Conservation (phyloP, 53 echinoderm and acorn worm genomes). For the Holothuria leucospilota region DNA sequence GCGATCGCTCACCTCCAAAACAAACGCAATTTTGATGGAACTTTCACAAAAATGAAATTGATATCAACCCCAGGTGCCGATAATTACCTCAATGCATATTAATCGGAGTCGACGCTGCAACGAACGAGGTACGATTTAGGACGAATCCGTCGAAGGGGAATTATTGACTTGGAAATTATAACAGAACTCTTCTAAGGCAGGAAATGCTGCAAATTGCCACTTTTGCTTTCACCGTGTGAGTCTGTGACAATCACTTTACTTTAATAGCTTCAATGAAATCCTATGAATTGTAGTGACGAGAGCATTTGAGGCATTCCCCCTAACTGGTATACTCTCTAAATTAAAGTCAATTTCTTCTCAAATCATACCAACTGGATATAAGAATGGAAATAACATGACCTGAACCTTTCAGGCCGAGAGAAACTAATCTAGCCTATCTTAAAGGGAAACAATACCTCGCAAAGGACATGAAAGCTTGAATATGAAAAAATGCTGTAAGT, state of each 20-base stretch:
- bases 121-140: conserved; percentile 4
- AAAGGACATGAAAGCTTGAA: no score
- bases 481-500: no score
- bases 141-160: not conserved
- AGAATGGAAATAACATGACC: no score
- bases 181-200: not conserved
- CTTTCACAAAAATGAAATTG: conserved; percentile 19
- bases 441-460: no score
- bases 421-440: no score
- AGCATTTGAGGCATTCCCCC: no score
- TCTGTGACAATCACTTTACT: not conserved
- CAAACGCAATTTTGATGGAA: conserved; percentile 40
- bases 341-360: no score
- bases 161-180: not conserved
- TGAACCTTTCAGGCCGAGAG: no score
- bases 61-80: conserved; percentile 25
- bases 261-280: conserved; percentile 11
- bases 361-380: no score
- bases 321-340: no score
- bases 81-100: conserved; percentile 41
- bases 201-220: conserved; percentile 7
- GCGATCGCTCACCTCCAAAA: conserved; percentile 24
- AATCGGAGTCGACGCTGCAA: conserved; percentile 10
- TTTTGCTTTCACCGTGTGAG: not conserved
- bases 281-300: no score